Evolutionary conservation across 1,140 invertebrate species (phyloP), one percentile per base, ranked within the genome.

Genomic region (Battus philenor): DNA sequence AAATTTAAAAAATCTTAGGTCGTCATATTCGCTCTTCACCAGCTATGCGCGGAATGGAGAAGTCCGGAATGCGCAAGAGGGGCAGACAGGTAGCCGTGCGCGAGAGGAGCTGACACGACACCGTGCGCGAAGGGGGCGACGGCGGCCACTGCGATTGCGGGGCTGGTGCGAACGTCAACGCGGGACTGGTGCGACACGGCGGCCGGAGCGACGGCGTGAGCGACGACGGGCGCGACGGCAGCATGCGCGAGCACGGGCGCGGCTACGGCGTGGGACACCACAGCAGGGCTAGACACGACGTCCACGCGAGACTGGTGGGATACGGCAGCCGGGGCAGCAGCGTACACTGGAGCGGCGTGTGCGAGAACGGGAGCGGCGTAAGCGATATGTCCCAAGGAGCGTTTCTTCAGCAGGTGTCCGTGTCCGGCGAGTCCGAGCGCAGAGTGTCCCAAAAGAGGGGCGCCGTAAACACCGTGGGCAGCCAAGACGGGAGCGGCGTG

Each of bases 221-320:
- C 59, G 11, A 68, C 50, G 2, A 66, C 43, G 12, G 66, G 67
- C 2, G 59, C 68, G 41, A 69, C 58, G n/a, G 52, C 68, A 47
- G 74, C 59, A 44, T 75, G 65, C 10, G 68, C 55, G 44, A 81
- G 2, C 18, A 71, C 58, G 30, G 73, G 68, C 2, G 71, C 58
- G 26, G 57, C 59, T 7, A 68, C 53, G 39, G 66, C 61, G 62
- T 72, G 72, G 9, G 71, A 60, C 8, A 73, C 67, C 5, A 75
- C 54, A 32, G 82, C 68, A 20, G 76, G 82, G 57, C 66, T 73
- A 38, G 79, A 70, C 24, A 65, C 44, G n/a, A 83, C 66, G 47
- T 83, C 76, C 22, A 78, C 76, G 22, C 79, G 73, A 33, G 79
- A 81, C 34, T 81, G 77, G 53, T 85, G 79, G 10, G 78, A 76